Conservation (phyloP, 2,888 invertebrate species). For the Dendrolimus pini region DNA sequence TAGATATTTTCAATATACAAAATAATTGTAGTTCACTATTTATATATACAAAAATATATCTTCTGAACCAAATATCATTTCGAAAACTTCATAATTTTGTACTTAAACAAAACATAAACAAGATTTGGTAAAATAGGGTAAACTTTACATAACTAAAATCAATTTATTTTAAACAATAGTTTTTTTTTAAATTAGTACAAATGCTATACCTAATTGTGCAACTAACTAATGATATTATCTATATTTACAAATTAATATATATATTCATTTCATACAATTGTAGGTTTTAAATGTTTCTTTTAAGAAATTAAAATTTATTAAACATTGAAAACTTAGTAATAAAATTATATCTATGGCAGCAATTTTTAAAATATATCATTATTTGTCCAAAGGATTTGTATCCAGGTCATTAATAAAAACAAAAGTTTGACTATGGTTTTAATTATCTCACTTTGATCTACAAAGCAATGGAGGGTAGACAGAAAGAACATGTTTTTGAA, state of each 20-base stretch:
- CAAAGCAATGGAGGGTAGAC: too few relatives aligned
- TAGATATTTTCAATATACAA: conserved; percentile 33
- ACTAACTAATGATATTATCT: conserved; percentile 9
- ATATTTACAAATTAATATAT: conserved; percentile 49
- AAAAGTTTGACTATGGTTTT: too few relatives aligned
- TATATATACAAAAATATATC: conserved; percentile 43
- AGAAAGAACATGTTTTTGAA: too few relatives aligned
- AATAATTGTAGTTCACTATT: conserved; percentile 49
- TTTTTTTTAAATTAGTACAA: conserved; percentile 4
- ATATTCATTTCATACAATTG: conserved; percentile 14
- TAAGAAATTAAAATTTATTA: too few relatives aligned
- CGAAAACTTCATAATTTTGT: conserved; percentile 13
- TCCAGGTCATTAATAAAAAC: too few relatives aligned
- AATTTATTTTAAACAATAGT: conserved; percentile 21
- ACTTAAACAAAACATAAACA: conserved; percentile 23
- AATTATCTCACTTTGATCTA: too few relatives aligned
- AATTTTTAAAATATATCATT: too few relatives aligned
- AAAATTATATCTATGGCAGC: too few relatives aligned
- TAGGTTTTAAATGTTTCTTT: too few relatives aligned
- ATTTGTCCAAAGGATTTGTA: too few relatives aligned
- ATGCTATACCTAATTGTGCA: not conserved
- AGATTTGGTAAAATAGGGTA: conserved; percentile 41
- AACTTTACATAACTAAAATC: conserved; percentile 27
- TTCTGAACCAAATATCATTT: conserved; percentile 12
- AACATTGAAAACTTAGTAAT: too few relatives aligned